Conservation (phyloP, 2,888 invertebrate species). For the Acleris literana region DNA sequence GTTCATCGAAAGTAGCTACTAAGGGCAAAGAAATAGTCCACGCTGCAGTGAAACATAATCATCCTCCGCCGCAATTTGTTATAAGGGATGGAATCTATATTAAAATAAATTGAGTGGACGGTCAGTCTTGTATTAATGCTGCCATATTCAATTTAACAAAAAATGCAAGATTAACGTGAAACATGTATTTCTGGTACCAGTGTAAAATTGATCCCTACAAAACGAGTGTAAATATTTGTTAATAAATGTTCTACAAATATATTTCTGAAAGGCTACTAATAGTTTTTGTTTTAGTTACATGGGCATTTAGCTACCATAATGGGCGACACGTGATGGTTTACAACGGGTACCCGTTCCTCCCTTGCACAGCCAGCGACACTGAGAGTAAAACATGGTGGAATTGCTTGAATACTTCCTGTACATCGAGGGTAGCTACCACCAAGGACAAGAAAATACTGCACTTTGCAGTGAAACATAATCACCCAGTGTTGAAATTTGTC, state of each 20-base stretch:
- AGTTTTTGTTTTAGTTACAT: slow-evolving; percentile 6
- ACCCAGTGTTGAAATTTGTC: slow-evolving; percentile 1
- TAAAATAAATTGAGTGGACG: background rate
- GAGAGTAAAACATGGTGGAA: background rate
- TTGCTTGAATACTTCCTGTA: background rate
- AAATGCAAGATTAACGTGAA: too few species aligned
- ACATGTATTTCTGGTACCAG: too few species aligned
- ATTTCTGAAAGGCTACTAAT: too few species aligned
- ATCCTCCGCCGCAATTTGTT: slow-evolving; percentile 3
- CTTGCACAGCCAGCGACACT: background rate
- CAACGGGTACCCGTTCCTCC: slow-evolving; percentile 8
- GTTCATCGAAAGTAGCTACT: slow-evolving; percentile 8
- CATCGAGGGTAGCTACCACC: slow-evolving; percentile 3
- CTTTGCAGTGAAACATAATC: background rate
- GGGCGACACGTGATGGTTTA: slow-evolving; percentile 3
- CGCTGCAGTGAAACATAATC: background rate
- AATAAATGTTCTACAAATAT: too few species aligned
- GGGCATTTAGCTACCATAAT: background rate
- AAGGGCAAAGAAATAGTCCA: background rate
- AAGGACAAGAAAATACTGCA: slow-evolving; percentile 2
- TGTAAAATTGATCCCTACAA: too few species aligned
- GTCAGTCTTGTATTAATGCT: too few species aligned
- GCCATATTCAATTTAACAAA: too few species aligned
- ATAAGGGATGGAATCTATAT: slow-evolving; percentile 12
- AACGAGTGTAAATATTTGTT: too few species aligned